Evolutionary conservation across 2,888 invertebrate species (phyloP).

Genomic region (Corbicula japonica): DNA sequence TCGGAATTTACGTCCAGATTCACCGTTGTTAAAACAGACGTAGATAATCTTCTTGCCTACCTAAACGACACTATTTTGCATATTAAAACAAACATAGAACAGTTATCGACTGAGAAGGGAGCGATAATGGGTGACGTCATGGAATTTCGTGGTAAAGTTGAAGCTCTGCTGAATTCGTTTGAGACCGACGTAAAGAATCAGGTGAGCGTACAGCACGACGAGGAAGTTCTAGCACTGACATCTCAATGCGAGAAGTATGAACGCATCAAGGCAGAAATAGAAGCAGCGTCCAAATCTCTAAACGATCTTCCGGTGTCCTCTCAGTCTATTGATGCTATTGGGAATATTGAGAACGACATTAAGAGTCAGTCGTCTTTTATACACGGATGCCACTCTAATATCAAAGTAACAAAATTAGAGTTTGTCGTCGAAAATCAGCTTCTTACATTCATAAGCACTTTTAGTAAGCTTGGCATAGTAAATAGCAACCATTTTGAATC

Average conservation of each 20-base stretch:
- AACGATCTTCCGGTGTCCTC: constrained; percentile 45
- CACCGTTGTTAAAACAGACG: constrained; percentile 47
- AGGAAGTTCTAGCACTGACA: constrained; percentile 55
- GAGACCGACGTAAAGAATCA: constrained; percentile 62
- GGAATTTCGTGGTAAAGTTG: constrained; percentile 61
- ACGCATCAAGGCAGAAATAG: constrained; percentile 57
- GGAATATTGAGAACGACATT: constrained; percentile 54
- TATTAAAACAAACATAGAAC: constrained; percentile 61
- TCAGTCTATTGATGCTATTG: constrained; percentile 50
- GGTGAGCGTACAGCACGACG: constrained; percentile 60
- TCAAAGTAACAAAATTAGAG: constrained; percentile 55
- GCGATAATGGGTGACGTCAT: constrained; percentile 57
- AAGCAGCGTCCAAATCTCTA: constrained; percentile 46
- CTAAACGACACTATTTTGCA: constrained; percentile 55
- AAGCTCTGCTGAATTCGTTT: constrained; percentile 53
- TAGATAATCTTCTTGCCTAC: constrained; percentile 56
- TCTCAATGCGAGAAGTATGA: constrained; percentile 67
- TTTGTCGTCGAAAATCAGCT: constrained; percentile 56
- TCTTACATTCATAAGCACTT: constrained; percentile 55
- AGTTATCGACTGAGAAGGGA: constrained; percentile 43
- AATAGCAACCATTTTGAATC: constrained; percentile 53
- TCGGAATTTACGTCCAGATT: constrained; percentile 57
- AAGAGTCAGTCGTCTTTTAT: constrained; percentile 58
- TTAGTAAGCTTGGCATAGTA: constrained; percentile 56
- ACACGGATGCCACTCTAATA: constrained; percentile 50